Conservation (phyloP, 2,888 invertebrate genomes). For the Apantesis nais region DNA sequence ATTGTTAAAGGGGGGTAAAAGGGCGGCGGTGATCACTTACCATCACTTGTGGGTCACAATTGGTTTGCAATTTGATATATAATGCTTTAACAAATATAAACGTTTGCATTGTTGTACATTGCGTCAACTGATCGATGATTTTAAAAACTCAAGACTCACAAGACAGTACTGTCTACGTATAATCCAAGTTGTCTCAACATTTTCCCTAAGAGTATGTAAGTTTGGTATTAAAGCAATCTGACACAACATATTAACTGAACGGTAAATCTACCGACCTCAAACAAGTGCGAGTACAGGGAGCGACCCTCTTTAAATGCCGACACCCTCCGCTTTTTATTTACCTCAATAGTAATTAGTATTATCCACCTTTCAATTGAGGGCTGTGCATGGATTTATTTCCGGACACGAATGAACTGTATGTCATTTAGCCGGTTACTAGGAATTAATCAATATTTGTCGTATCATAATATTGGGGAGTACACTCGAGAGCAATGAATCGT, state of each 20-base stretch:
- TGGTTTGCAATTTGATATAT: too few species aligned
- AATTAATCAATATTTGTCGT: neutral
- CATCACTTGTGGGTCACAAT: too few species aligned
- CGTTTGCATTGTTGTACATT: neutral
- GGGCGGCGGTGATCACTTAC: too few species aligned
- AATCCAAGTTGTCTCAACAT: neutral
- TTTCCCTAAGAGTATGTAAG: neutral
- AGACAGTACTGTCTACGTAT: neutral
- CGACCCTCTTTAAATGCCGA: conserved; percentile 4
- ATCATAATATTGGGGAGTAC: neutral
- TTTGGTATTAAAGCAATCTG: neutral
- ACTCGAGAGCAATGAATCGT: neutral
- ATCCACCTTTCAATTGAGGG: conserved; percentile 2
- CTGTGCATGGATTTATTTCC: neutral
- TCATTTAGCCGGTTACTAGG: neutral
- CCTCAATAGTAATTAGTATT: conserved; percentile 10
- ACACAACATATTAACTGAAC: neutral
- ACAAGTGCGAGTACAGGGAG: neutral
- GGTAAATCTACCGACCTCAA: neutral
- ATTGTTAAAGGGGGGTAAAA: too few species aligned
- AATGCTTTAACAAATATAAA: too few species aligned
- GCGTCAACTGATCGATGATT: neutral
- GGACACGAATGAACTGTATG: neutral
- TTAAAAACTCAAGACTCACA: too few species aligned
- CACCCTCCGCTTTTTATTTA: conserved; percentile 2